Conservation (phyloP, 2,797 vertebrate genomes). For the Aselliscus stoliczkanus region DNA sequence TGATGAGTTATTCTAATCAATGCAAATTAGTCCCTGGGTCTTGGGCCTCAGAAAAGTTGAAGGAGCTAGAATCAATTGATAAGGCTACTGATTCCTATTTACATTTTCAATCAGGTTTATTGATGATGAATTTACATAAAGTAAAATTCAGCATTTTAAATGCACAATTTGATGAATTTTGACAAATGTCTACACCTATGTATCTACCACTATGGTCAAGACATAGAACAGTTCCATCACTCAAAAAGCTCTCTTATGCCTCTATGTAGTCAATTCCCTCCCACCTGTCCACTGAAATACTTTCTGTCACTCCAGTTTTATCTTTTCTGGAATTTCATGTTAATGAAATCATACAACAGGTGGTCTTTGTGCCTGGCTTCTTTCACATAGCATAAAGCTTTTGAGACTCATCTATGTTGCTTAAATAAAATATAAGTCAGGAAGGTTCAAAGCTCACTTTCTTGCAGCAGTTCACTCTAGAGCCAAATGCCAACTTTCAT, state of each 20-base stretch:
- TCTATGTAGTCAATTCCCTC: background rate
- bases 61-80: background rate
- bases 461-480: background rate
- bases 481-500: background rate
- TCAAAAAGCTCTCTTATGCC: background rate
- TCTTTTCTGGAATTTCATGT: too few species aligned
- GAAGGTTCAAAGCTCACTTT: background rate
- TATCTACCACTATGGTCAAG: background rate
- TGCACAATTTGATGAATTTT: background rate
- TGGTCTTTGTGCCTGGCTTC: too few species aligned
- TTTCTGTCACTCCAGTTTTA: background rate
- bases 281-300: background rate
- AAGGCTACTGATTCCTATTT: background rate
- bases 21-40: slow-evolving; percentile 4
- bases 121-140: background rate
- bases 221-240: background rate
- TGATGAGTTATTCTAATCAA: slow-evolving; percentile 42
- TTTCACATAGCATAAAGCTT: background rate
- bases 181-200: background rate
- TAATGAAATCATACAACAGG: too few species aligned
- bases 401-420: background rate
- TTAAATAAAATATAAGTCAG: slow-evolving; percentile 13
- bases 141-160: background rate
- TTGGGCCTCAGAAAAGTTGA: background rate
- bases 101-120: background rate